These are phyloP conservation scores for Falco punctatus DNA, from an alignment of 2,113 vertebrate species.

Conservation along the genomic window DNA sequence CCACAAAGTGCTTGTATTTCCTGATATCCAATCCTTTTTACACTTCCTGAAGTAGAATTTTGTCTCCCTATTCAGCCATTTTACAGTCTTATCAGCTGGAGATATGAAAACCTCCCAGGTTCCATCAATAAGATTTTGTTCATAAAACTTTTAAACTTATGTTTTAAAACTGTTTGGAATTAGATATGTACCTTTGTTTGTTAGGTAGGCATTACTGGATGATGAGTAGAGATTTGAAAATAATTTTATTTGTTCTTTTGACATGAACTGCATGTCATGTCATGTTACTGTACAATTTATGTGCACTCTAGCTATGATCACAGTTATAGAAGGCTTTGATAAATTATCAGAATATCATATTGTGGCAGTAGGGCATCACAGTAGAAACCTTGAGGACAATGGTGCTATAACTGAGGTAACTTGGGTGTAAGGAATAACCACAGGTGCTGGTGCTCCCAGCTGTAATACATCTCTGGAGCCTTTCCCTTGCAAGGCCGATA, in stretches of 20 bases:
- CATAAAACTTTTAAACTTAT: neutral
- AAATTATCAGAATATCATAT: neutral
- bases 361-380: neutral
- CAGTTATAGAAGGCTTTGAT: neutral
- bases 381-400: neutral
- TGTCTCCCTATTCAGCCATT: neutral
- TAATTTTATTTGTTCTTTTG: conserved; percentile 9
- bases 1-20: neutral
- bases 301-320: neutral
- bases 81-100: neutral
- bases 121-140: neutral
- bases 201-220: neutral
- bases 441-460: neutral
- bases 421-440: neutral
- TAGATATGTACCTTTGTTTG: neutral
- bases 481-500: neutral
- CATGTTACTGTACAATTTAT: neutral
- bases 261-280: neutral
- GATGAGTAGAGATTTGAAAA: neutral
- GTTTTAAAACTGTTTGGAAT: neutral
- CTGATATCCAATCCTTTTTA: neutral
- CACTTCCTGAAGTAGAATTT: neutral
- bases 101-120: neutral
- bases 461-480: neutral
- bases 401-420: neutral